Base-by-base conservation (phyloP, 2,888 invertebrate genomes). In the Phoenoteleia sp. region DNA sequence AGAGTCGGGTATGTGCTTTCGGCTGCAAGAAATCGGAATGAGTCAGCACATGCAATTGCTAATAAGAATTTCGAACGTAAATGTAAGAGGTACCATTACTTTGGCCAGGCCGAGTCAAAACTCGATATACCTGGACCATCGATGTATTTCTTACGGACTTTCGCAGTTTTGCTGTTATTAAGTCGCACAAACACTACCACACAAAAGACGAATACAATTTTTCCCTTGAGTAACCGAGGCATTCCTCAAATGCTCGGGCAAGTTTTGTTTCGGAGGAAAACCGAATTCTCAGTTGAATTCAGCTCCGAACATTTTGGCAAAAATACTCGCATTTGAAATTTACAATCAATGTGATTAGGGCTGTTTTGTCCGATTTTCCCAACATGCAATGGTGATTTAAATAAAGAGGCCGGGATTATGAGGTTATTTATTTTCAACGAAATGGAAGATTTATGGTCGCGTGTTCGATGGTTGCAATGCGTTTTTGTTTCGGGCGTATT, bases 31-130 rank as follows among this genome's bases (percentile, higher is more conserved):
- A 81, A 82, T 74, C 67, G 69, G 80, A 80, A 77, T 62, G 81
- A 81, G 56, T 80, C 77, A 81, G 81, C 77, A 81, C 80, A 52
- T 69, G 82, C 84, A 82, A 84, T 82, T 83, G 81, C 83, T 85
- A 87, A 88, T 87, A 87, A 86, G 69, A 81, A 75, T 69, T 81
- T 69, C 69, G 69, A 25, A 52, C 81, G 60, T 84, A 84, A 86
- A 87, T 84, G 80, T 80, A 85, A 84, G 81, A 81, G 60, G 60
- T 64, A 71, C 62, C 81, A 81, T 85, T 87, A 84, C 81, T 81
- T 77, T 27, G 49, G 64, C 27, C 74, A 49, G 62, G 6, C 58
- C 11, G 27, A 74, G 69, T 54, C 74, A 69, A 64, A 84, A 66
- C 60, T 36, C 54, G 72, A 60, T 47, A 74, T 79, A 80, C 62